These are phyloP conservation scores for Dipodomys stephensi DNA, from an alignment of 2,113 vertebrate genomes.

Conservation along the genomic window DNA sequence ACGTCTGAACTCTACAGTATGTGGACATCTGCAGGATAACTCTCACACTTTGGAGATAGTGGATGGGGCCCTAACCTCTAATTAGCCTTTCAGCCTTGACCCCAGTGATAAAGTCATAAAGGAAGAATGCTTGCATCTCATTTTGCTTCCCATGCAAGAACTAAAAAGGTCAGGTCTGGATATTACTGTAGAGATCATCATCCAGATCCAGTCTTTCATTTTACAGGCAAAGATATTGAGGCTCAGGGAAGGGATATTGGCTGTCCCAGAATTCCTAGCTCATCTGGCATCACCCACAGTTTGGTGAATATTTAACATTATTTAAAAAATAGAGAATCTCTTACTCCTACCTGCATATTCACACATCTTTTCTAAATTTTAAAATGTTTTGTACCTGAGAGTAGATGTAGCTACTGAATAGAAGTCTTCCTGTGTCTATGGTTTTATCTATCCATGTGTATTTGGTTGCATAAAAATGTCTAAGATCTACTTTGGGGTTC, in stretches of 20 bases:
- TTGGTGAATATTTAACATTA: background rate
- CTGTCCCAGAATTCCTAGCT: background rate
- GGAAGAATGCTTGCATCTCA: background rate
- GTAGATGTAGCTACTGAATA: constrained; percentile 39
- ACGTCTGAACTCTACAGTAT: background rate
- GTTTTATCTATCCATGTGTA: constrained; percentile 50
- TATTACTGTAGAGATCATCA: background rate
- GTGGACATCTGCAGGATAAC: background rate
- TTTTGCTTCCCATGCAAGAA: background rate
- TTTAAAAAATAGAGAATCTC: background rate
- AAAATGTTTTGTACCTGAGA: constrained; percentile 63
- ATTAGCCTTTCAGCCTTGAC: background rate
- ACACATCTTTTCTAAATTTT: constrained; percentile 47
- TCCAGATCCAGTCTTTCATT: background rate
- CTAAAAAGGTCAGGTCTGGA: background rate
- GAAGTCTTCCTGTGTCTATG: constrained; percentile 34
- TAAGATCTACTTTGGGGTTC: constrained; percentile 67
- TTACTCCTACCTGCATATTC: background rate
- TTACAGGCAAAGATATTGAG: background rate
- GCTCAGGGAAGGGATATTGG: background rate
- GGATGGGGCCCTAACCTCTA: background rate
- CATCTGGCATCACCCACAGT: background rate
- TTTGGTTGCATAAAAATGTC: constrained; percentile 65
- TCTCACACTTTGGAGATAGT: background rate
- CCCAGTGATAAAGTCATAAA: background rate